Evolutionary conservation across 2,113 vertebrate genomes (phyloP).

Genomic region (Taxidea taxus): DNA sequence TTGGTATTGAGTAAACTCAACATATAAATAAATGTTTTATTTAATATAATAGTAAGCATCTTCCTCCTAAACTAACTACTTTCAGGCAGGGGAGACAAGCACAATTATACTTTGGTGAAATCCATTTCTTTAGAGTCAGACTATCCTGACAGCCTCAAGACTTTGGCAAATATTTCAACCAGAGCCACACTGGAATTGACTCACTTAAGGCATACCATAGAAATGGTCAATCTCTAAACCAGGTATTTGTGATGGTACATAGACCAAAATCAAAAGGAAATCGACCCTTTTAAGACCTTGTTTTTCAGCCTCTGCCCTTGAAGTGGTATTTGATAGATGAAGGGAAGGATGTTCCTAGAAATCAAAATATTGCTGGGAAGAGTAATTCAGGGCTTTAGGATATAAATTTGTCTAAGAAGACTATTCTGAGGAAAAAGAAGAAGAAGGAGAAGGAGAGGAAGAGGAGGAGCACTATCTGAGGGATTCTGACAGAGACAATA

Average conservation of each 20-base stretch:
- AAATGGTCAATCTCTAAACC: not conserved
- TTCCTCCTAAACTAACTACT: not conserved
- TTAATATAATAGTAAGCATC: not conserved
- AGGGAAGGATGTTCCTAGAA: not conserved
- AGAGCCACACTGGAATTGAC: not conserved
- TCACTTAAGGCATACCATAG: not conserved
- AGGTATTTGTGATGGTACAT: conserved; percentile 32
- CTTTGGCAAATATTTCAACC: not conserved
- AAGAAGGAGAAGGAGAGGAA: not conserved
- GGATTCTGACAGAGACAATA: not conserved
- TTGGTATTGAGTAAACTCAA: not conserved
- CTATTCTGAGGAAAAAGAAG: not conserved
- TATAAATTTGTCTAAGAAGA: not conserved
- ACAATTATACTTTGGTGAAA: not conserved
- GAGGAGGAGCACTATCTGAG: not conserved
- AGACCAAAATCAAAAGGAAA: not conserved
- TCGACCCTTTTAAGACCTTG: not conserved
- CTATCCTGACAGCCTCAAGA: not conserved
- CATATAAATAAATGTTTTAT: not conserved
- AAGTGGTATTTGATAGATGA: not conserved
- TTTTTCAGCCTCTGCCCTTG: conserved; percentile 9
- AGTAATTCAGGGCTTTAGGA: not conserved
- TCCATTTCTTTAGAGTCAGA: not conserved
- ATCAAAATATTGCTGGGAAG: not conserved
- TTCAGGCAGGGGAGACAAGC: not conserved